phyloP scores from a whole-genome alignment of 2,797 vertebrate species.

The Percopsis omiscomaycus region DNA sequence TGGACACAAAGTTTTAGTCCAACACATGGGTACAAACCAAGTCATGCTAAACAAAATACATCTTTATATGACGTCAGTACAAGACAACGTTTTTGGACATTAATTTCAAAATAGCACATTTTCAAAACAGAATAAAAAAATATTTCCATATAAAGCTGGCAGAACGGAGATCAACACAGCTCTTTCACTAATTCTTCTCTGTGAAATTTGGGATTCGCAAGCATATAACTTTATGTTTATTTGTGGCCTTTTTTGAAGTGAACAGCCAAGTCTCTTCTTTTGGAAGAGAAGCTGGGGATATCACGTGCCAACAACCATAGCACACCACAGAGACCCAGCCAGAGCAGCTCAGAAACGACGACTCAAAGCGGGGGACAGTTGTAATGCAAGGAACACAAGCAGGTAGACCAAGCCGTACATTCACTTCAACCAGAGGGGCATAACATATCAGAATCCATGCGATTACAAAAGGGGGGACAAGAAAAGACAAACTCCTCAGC shows the following conservation, averaged over 20 bases:
- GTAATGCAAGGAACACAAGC: constrained; percentile 25
- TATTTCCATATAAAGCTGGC: constrained; percentile 31
- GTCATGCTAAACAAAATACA: constrained; percentile 52
- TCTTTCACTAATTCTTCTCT: background rate
- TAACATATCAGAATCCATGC: constrained; percentile 13
- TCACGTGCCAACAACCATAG: background rate
- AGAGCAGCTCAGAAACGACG: constrained; percentile 27
- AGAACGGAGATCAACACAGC: background rate
- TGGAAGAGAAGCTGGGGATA: background rate
- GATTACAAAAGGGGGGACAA: background rate
- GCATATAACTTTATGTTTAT: too few relatives aligned
- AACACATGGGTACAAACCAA: constrained; percentile 28
- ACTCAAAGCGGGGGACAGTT: constrained; percentile 2
- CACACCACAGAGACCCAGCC: constrained; percentile 2
- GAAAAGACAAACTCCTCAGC: background rate
- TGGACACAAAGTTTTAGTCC: constrained; percentile 42
- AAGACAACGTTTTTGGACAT: constrained; percentile 11
- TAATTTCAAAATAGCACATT: constrained; percentile 25
- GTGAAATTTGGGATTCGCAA: too few relatives aligned
- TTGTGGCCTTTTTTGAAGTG: background rate
- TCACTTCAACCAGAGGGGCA: constrained; percentile 42
- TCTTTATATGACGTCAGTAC: constrained; percentile 22
- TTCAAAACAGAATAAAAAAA: constrained; percentile 45
- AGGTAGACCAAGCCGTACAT: constrained; percentile 33
- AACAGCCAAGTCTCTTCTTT: background rate